A percentile compares a stretch with the other conserved stretches of the same genome.
phyloP scores from a whole-genome alignment of 2,113 vertebrate genomes.

The Rafetus swinhoei region DNA sequence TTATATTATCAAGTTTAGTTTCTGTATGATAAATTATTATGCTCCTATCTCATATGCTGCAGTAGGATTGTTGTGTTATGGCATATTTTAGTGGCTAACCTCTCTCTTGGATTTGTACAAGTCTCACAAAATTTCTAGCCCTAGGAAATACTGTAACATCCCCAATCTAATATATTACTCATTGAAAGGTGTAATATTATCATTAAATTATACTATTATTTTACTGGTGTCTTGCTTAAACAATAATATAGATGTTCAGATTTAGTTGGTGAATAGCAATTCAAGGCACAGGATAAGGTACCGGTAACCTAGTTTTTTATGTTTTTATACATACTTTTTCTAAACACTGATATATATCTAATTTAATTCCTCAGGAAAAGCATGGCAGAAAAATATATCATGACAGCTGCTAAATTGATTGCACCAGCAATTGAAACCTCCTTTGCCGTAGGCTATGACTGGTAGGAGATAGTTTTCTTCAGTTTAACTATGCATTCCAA shows the following conservation, averaged over 20 bases:
- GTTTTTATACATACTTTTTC: not conserved
- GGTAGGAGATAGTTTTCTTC: slow-evolving; percentile 76
- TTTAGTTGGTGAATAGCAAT: not conserved
- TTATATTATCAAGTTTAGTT: not conserved
- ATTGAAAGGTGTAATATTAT: not conserved
- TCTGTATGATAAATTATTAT: not conserved
- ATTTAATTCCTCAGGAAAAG: slow-evolving; percentile 82
- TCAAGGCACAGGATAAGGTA: not conserved
- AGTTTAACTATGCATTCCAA: fast-evolving
- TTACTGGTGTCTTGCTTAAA: not conserved
- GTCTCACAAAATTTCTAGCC: not conserved
- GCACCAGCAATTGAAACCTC: slow-evolving; percentile 92
- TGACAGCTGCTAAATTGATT: slow-evolving; percentile 97
- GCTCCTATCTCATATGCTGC: not conserved
- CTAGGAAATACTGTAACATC: not conserved
- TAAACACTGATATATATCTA: not conserved
- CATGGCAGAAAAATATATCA: slow-evolving; percentile 94
- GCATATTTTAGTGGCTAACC: not conserved
- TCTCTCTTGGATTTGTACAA: not conserved
- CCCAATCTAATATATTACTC: not conserved
- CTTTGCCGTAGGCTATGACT: slow-evolving; percentile 95
- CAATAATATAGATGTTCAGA: not conserved
- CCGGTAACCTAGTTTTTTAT: not conserved
- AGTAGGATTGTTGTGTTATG: not conserved
- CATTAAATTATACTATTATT: not conserved